Evolutionary conservation across 2,113 vertebrate genomes (phyloP), one percentile per base, ranked within the genome.

Genomic region (Pelusios castaneus): DNA sequence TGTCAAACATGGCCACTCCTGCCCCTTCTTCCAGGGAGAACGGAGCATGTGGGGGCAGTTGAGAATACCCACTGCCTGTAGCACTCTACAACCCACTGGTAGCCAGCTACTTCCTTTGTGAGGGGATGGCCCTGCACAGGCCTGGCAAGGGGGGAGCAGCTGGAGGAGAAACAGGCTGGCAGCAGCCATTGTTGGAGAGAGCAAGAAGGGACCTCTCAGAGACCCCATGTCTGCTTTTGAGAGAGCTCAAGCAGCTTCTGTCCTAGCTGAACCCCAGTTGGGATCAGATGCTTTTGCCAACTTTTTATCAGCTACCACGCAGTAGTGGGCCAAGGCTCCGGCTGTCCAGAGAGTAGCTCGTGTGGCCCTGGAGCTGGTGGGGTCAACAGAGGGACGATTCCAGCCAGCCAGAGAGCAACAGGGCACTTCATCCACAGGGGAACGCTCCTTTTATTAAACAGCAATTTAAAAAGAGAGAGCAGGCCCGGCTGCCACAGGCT

Each of bases 361-460:
- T 41, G n/a, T 5, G 22, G 38, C 38, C 38, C 38, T 41, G 6
- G 67, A 17, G 29, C 29, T 6, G 58, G 29, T 22, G 38, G 21
- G 8, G 21, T 22, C 13, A 34, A 31, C 8, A 4, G 6, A 75
- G 38, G 2, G 11, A 6, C 6, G 73, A 12, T 6, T 41, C 6
- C 21, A 17, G 34, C 34, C 19, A 5, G 19, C 10, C n/a, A 10
- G 5, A n/a, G 19, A 67, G 34, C 60, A 67, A 21, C 2, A 19
- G 34, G 4, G 34, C 60, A 19, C 34, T 17, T 8, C 2, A 6
- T 8, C 60, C 79, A 82, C 3, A 1, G 89, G 89, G 76, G 5
- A 94, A 94, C 41, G 34, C 79, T 90, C n/a, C 13, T 87, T 97
- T 97, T 96, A 97, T 97, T 97, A 96, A 96, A 96, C 90, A 90